Conservation (phyloP, 2,113 vertebrate species). For the Misgurnus mizolepis region DNA sequence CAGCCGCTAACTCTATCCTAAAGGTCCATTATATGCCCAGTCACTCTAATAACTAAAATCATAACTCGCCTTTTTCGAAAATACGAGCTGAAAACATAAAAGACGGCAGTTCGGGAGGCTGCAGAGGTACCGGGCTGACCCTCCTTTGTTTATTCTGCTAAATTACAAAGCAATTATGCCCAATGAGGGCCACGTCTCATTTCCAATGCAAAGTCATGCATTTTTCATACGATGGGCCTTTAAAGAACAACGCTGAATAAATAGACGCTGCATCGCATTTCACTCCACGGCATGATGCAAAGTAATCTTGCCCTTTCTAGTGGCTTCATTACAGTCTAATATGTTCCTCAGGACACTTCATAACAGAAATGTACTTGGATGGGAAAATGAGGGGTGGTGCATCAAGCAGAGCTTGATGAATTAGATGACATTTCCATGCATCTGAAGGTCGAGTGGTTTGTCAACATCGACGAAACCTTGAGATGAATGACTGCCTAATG, state of each 20-base stretch:
- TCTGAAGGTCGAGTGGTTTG: conserved; percentile 75
- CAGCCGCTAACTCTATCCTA: conserved; percentile 9
- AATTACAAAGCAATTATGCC: conserved; percentile 33
- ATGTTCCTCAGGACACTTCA: conserved; percentile 57
- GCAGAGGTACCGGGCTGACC: background rate
- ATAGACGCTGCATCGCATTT: conserved; percentile 41
- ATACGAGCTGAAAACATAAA: conserved; percentile 3
- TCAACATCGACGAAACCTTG: conserved; percentile 62
- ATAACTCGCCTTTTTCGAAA: background rate
- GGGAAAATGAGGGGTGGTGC: conserved; percentile 62
- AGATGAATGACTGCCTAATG: conserved; percentile 57
- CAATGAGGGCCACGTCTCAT: conserved; percentile 7
- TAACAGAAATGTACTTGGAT: conserved; percentile 54
- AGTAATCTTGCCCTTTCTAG: conserved; percentile 45
- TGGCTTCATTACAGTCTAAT: conserved; percentile 57
- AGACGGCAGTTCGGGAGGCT: background rate
- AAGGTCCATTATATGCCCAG: background rate
- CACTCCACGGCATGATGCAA: conserved; percentile 36
- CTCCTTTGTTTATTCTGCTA: background rate
- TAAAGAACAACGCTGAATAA: conserved; percentile 36
- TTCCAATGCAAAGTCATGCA: conserved; percentile 29
- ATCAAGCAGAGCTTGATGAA: conserved; percentile 65
- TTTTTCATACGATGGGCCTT: conserved; percentile 29
- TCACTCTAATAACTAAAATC: conserved; percentile 5
- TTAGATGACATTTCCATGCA: conserved; percentile 69